Percentiles rank a stretch among this genome's conserved stretches.
Evolutionary conservation across 2,113 vertebrate genomes (phyloP).

Genomic region (Laterallus jamaicensis): DNA sequence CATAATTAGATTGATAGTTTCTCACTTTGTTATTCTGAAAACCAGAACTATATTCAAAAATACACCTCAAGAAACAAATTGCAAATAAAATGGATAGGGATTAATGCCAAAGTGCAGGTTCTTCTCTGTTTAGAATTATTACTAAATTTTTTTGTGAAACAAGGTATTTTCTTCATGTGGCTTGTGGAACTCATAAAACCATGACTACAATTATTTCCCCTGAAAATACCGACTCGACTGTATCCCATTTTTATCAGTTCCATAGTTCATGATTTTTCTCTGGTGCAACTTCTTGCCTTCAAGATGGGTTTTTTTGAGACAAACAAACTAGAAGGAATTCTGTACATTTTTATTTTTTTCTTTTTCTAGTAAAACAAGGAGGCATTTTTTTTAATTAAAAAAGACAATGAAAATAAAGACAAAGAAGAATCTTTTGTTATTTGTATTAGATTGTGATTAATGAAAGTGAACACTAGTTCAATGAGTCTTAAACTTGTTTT

Average conservation of each 20-base stretch:
- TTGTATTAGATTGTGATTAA: neutral
- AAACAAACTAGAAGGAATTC: neutral
- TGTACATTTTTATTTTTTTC: neutral
- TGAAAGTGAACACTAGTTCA: neutral
- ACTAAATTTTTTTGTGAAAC: neutral
- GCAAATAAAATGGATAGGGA: neutral
- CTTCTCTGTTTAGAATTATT: neutral
- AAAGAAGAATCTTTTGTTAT: neutral
- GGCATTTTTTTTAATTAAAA: neutral
- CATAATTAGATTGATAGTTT: slow-evolving; percentile 20
- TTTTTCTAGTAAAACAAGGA: neutral
- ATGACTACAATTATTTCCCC: neutral
- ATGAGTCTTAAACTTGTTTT: neutral
- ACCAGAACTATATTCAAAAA: neutral
- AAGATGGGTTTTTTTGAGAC: neutral
- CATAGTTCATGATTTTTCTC: neutral
- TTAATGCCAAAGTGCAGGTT: neutral
- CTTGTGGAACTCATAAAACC: neutral
- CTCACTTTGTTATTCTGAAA: neutral
- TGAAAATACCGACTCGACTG: neutral
- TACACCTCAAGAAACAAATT: neutral
- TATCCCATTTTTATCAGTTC: neutral
- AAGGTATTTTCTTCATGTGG: neutral
- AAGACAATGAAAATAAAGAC: neutral
- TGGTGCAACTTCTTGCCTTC: neutral